Evolutionary conservation across 2,888 invertebrate species (phyloP), one percentile per base, ranked within the genome.

Genomic region (Troilus luridus): DNA sequence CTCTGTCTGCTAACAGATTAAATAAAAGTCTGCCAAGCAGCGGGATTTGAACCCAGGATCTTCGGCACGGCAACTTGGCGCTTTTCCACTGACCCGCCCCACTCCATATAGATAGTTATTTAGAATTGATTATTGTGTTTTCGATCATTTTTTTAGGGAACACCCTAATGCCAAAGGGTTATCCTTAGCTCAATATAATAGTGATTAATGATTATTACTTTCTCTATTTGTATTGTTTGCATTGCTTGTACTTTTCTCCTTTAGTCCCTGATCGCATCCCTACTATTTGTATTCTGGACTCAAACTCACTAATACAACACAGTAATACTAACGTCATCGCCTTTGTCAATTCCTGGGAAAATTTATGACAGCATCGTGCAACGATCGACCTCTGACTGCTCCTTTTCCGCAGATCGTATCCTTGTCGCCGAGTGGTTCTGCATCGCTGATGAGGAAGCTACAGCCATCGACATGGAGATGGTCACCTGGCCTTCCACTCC

Each of bases 361-460:
- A 41, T 17, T 27, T 41, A 77, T 9, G 19, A 41, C 27, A 67
- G 14, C 14, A 41, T 27, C 72, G 17, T 3, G 17, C 21, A 17
- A 41, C 41, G 72, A 41, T 41, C 27, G 27, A 77, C 72, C 72
- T 41, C 27, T 77, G 72, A 72, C 72, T 72, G 8, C 41, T 14
- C n/a, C 10, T 41, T 41, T 14, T 24, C 67, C 12, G n/a, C 64
- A 64, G 64, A 64, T 67, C 12, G 24, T 77, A 77, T 77, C 72
- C 72, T 77, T 77, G 72, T 77, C 9, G 27, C 17, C 19, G 41
- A 77, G 27, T 41, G 17, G 72, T 19, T 17, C 72, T 77, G 72
- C 72, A 77, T 77, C 27, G 72, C 72, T 77, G 72, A 77, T 77
- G 72, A 77, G 72, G 72, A 77, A 41, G 41, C 27, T 27, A 17